Base-by-base conservation (phyloP, 2,888 invertebrate species). In the Catocala sponsa region DNA sequence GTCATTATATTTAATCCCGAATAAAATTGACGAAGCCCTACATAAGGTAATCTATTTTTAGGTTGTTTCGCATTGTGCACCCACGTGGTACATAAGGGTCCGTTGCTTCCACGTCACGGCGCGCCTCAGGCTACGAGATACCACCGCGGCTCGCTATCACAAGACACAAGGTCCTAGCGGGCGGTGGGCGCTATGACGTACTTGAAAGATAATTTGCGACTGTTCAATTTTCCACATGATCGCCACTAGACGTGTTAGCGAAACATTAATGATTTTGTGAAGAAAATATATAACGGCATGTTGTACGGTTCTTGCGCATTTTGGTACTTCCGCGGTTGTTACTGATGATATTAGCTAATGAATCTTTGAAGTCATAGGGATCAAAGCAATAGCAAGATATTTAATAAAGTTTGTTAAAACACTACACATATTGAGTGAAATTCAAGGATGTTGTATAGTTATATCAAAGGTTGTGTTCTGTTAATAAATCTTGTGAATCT, bases 221-320 rank as follows among this genome's bases (percentile, higher is more conserved):
- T 65, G 47, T 67, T 71, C 65, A 72, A 78, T 78, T 78, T 78
- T 76, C 76, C 63, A 64, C 74, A 68, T 69, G 72, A 72, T 55
- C 56, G 68, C 77, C 38, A 52, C 48, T 56, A 58, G 76, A 75
- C 71, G 48, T 59, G 57, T 55, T 63, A 51, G 59, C 64, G 61
- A 68, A 55, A 68, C 46, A 46, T 46, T 46, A 46, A 46, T 15
- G 60, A 50, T 51, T 15, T 44, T 63, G 25, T 35, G 47, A 59
- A 54, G 44, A 65, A 48, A 46, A 32, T 2, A 48, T 43, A 46
- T 46, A 15, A 15, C 9, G 10, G 35, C 35, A 38, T 44, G 46
- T 15, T 46, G 13, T 10, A 15, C 9, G 46, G 4, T 15, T 46
- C 15, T 4, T 9, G 6, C 10, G 7, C 15, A 9, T 46, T 46